Evolutionary conservation across 2,797 vertebrate species (phyloP), one percentile per base, ranked within the genome.

Genomic region (Cryptoblepharus egeriae): DNA sequence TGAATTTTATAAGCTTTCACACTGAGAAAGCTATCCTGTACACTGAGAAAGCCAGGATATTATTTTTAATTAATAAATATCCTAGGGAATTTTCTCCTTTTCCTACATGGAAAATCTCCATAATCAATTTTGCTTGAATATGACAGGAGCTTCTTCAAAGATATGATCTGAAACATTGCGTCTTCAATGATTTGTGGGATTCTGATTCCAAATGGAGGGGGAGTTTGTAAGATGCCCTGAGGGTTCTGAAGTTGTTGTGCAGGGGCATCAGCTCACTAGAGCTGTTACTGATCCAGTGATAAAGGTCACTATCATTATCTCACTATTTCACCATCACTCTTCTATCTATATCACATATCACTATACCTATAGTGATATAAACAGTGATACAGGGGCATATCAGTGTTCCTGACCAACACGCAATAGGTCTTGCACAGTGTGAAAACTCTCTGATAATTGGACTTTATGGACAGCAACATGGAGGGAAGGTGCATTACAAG

Each of bases 121-220:
- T 30, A 18, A 30, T 30, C n/a, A 30, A n/a, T 86, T 86, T 61
- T 67, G 78, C 80, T 83, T 68, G 77, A 70, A 87, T 80, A 83
- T 64, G 57, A 83, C 0, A 81, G 0, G 55, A 92, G 82, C 75
- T 71, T 71, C 55, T 80, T 77, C 18, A 64, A 57, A 45, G 88
- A 86, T 90, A 86, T 82, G 85, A n/a, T 15, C 49, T 32, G 81
- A 89, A 86, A 76, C 92, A 77, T 85, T 84, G 1, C 20, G 57
- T 88, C 88, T 74, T 0, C 4, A 71, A 88, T 88, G 77, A 79
- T 78, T 77, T 58, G 15, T 82, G 28, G 65, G 83, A 71, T 74
- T 85, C 57, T 88, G 63, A 75, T 89, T 81, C 69, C 88, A 85
- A 57, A 63, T 83, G 84, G 83, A 75, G 64, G 87, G 28, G 90